Evolutionary conservation across 1,140 invertebrate genomes (phyloP), one percentile per base, ranked within the genome.

Genomic region (Lineus longissimus): DNA sequence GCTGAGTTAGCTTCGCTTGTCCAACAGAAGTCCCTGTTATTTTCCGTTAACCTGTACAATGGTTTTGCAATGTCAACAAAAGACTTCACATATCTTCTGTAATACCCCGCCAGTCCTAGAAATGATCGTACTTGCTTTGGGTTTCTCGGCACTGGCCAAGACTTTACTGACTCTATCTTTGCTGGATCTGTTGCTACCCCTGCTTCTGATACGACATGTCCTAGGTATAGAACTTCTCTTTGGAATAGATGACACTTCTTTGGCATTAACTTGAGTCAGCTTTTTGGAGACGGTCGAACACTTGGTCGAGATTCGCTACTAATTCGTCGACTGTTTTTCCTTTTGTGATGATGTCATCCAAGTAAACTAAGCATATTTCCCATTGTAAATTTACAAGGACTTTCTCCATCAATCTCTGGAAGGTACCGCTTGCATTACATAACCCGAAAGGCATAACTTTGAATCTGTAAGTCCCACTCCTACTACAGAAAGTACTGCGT

Each of bases 241-340:
- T 74, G 61, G 25, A 73, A 77, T 65, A 85, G 83, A 31, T 78
- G 60, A 43, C 73, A 80, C 71, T 84, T 83, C 58, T 74, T 62
- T 2, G 79, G 67, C 30, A 81, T 84, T 1, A 85, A 70, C 22
- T 79, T 83, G 2, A 85, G 65, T 19, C 56, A 22, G 61, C 67
- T 30, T 61, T 55, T 19, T 25, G 9, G 6, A 68, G 43, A 7
- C 57, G 57, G 2, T 54, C 1, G 17, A 64, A 61, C 7, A 64
- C 43, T 19, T 22, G 11, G 15, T 11, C 13, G 25, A 62, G 30
- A 13, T 56, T 25, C 17, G 13, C 15, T 22, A 62, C 29, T 55
- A 19, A 15, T 17, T 55, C 33, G n/a, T 59, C 57, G 51, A 64
- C 45, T 19, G 55, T 27, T 57, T 63, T n/a, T 1, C 33, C 40